Conservation (phyloP, 2,888 invertebrate species). For the Tipula helvola region DNA sequence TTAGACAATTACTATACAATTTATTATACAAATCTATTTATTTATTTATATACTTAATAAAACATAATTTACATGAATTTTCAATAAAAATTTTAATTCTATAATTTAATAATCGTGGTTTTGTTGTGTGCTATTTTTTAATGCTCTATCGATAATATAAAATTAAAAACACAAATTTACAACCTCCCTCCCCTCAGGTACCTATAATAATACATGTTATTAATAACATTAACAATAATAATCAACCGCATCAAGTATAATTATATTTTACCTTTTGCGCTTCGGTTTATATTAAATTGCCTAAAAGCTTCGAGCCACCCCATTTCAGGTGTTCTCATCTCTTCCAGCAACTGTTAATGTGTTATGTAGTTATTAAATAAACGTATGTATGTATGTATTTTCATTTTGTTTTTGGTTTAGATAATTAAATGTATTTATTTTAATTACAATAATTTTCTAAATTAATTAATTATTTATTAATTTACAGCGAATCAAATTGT, state of each 20-base stretch:
- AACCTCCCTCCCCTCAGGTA: not conserved
- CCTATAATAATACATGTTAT: not conserved
- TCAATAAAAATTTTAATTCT: too few species aligned
- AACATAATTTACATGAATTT: too few species aligned
- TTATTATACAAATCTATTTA: too few species aligned
- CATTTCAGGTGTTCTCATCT: not conserved
- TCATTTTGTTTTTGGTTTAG: not conserved
- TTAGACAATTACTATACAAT: too few species aligned
- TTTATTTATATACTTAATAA: too few species aligned
- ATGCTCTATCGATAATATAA: not conserved
- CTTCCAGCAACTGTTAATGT: too few species aligned
- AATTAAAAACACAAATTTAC: not conserved
- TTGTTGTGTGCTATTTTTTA: not conserved
- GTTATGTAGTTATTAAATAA: too few species aligned
- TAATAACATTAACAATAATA: not conserved
- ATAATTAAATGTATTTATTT: not conserved
- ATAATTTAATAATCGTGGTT: too few species aligned
- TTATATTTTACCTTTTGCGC: not conserved
- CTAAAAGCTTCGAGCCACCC: not conserved
- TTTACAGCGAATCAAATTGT: not conserved
- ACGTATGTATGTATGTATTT: too few species aligned
- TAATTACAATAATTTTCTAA: not conserved
- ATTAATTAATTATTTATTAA: not conserved
- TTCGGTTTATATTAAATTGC: not conserved
- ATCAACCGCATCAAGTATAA: not conserved